Evolutionary conservation across 2,113 vertebrate species (phyloP), one percentile per base, ranked within the genome.

Genomic region (Erythrocebus patas): DNA sequence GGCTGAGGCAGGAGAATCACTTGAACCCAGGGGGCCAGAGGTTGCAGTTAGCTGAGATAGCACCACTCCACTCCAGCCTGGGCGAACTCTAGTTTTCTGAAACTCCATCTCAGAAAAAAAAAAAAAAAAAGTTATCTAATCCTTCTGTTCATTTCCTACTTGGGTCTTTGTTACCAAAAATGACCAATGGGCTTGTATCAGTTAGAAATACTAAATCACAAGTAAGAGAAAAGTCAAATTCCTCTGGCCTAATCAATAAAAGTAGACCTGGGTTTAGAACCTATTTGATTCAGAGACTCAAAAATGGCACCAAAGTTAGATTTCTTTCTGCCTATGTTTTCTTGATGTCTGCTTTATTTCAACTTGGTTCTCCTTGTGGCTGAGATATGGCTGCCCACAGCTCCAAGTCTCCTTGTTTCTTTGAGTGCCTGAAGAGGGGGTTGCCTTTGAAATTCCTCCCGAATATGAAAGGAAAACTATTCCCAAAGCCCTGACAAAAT

Each of bases 81-180:
- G 59, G 59, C 0, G 25, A 61, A 27, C 52, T 55, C 18, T 6
- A 7, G 52, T 55, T 55, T 55, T 55, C 52, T 61, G 59, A 61
- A 61, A 61, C 25, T 61, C 59, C 3, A 10, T 61, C 59, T 61
- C 59, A 27, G 22, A 23, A 23, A 9, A 59, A 59, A 23, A 57
- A 55, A 55, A 57, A 57, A 57, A 57, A 91, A 92, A 78, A 79
- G 0, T 84, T 95, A 76, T 43, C 30, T 57, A 85, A 80, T 92
- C 32, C 48, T 94, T 79, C 38, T 73, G 27, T 16, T 32, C 27
- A 72, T 91, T 50, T 89, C 64, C 35, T 50, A 10, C n/a, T n/a
- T 93, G 40, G 43, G n/a, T n/a, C 72, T 92, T 89, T 86, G 64
- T 61, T 90, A 73, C 22, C 11, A 64, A 72, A 93, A 97, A 64